Percentiles rank a stretch among this genome's conserved stretches.
Conservation (phyloP, 2,113 vertebrate genomes). For the Cryptomyrus ogoouensis region DNA sequence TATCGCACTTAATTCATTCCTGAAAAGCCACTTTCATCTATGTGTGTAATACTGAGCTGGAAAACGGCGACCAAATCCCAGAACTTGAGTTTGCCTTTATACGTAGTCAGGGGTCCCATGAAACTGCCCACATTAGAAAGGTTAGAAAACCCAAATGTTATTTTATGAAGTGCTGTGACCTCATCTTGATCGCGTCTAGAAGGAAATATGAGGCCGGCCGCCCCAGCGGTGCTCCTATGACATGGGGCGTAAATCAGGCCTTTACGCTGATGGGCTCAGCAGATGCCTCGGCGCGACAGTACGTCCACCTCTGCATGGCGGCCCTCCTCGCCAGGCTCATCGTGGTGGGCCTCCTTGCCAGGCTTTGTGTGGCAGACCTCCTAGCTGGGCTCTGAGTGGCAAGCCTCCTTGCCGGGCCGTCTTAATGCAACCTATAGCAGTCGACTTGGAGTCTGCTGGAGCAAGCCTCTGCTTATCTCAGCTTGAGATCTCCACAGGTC, state of each 20-base stretch:
- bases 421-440: not conserved
- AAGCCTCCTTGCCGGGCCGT: slow-evolving; percentile 11
- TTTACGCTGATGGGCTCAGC: slow-evolving; percentile 36
- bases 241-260: slow-evolving; percentile 36
- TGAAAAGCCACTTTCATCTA: not conserved
- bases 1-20: not conserved
- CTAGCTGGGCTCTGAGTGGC: slow-evolving; percentile 24
- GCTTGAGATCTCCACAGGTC: not conserved
- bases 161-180: slow-evolving; percentile 36
- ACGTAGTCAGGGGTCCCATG: slow-evolving; percentile 30
- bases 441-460: not conserved
- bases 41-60: not conserved
- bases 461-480: not conserved
- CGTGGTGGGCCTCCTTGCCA: slow-evolving; percentile 34
- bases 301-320: slow-evolving; percentile 27
- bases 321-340: slow-evolving; percentile 22
- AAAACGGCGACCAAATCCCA: slow-evolving; percentile 26
- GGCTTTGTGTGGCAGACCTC: not conserved
- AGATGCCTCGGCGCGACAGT: slow-evolving; percentile 18
- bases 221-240: not conserved
- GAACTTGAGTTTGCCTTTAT: slow-evolving; percentile 29
- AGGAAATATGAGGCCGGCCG: not conserved
- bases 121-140: slow-evolving; percentile 11
- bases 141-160: slow-evolving; percentile 33
- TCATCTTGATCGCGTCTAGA: slow-evolving; percentile 27